A percentile compares a stretch with the other conserved stretches of the same genome.
phyloP scores from a whole-genome alignment of 2,888 invertebrate genomes.

The Poecilobothrus nobilitatus region DNA sequence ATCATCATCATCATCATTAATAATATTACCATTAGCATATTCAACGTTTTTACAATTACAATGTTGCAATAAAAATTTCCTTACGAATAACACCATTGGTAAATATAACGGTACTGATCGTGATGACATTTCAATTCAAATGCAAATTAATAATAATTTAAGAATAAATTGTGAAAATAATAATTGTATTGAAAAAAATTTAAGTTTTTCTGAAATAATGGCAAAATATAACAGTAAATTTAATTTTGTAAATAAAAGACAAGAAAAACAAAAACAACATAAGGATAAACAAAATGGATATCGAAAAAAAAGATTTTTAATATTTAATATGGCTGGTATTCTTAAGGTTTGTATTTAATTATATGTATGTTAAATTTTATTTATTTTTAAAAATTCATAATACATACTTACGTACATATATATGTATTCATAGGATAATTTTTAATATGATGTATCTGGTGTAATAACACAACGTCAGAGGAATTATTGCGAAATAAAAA shows the following conservation, averaged over 20 bases:
- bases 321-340: neutral
- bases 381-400: no score
- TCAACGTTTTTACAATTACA: slow-evolving; percentile 20
- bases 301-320: slow-evolving; percentile 1
- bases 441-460: no score
- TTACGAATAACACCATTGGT: slow-evolving; percentile 18
- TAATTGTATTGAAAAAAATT: neutral
- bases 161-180: no score
- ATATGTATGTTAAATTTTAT: no score
- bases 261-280: neutral
- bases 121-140: slow-evolving; percentile 17
- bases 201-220: neutral
- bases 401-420: no score
- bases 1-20: slow-evolving; percentile 11
- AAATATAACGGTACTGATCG: slow-evolving; percentile 19
- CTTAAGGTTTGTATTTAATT: neutral
- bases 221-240: neutral
- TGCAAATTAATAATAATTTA: neutral
- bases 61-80: slow-evolving; percentile 16
- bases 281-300: neutral
- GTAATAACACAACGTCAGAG: no score
- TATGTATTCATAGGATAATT: no score
- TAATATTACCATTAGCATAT: slow-evolving; percentile 19
- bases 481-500: no score
- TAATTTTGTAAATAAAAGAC: neutral